Evolutionary conservation across 2,113 vertebrate species (phyloP).

Genomic region (Heteronetta atricapilla): DNA sequence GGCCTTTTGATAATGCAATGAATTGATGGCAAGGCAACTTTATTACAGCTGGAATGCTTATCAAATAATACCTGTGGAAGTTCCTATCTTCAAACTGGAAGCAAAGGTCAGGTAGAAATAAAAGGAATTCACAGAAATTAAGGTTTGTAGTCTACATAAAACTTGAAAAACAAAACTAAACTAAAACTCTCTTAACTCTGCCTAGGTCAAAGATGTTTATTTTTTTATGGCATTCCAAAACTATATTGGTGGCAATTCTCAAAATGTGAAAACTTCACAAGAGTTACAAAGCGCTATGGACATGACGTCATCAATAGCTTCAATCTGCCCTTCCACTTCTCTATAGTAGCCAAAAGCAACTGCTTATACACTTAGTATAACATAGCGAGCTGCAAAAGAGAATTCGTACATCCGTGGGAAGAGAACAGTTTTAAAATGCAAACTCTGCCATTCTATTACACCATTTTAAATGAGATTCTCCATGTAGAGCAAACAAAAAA

Average conservation of each 20-base stretch:
- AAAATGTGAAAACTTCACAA: neutral
- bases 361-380: neutral
- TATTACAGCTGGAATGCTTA: neutral
- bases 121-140: neutral
- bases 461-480: neutral
- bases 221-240: neutral
- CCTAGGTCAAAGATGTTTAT: neutral
- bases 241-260: neutral
- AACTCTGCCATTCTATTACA: neutral
- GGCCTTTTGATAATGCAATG: conserved; percentile 2
- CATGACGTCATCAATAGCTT: neutral
- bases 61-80: neutral
- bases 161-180: too few relatives aligned
- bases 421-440: neutral
- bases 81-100: neutral
- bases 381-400: neutral
- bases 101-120: neutral
- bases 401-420: neutral
- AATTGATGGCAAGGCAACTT: conserved; percentile 23
- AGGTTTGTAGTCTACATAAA: neutral
- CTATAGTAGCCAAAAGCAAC: neutral
- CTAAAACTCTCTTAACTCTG: neutral
- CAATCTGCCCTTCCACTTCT: neutral
- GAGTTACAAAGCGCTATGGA: neutral
- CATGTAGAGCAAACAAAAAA: neutral